Evolutionary conservation across 2,113 vertebrate genomes (phyloP).

Genomic region (Cranoglanis bouderius): DNA sequence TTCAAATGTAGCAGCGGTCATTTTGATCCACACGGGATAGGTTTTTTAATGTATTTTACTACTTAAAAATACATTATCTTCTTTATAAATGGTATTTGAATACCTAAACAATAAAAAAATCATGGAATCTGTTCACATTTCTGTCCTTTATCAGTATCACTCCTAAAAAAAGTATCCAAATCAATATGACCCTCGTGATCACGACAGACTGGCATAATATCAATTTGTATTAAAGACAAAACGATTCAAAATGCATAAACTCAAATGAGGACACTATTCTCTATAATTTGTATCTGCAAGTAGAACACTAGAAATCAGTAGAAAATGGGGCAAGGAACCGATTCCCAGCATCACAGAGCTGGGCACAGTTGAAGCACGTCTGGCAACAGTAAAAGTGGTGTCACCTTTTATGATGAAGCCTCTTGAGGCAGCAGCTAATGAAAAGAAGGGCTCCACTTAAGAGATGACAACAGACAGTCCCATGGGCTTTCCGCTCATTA

Average conservation of each 20-base stretch:
- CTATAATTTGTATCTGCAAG: neutral
- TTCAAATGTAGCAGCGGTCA: neutral
- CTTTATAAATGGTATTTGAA: neutral
- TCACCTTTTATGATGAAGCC: slow-evolving; percentile 39
- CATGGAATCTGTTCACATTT: neutral
- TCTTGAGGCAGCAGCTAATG: slow-evolving; percentile 26
- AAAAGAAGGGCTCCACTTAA: slow-evolving; percentile 38
- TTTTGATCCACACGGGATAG: no score
- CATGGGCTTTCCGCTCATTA: neutral
- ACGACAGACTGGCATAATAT: neutral
- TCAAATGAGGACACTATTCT: neutral
- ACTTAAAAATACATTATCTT: neutral
- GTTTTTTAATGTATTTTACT: neutral
- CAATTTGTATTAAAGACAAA: neutral
- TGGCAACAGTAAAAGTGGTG: slow-evolving; percentile 36
- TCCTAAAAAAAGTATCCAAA: neutral
- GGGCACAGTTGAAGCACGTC: neutral
- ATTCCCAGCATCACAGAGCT: neutral
- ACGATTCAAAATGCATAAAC: neutral
- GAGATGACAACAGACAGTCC: slow-evolving; percentile 33
- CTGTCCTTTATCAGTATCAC: neutral
- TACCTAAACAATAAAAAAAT: neutral
- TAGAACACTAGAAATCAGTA: neutral
- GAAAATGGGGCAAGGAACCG: neutral
- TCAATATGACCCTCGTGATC: neutral